These are phyloP conservation scores for Cenopis cana DNA, from an alignment of 2,888 invertebrate species.

Conservation along the genomic window DNA sequence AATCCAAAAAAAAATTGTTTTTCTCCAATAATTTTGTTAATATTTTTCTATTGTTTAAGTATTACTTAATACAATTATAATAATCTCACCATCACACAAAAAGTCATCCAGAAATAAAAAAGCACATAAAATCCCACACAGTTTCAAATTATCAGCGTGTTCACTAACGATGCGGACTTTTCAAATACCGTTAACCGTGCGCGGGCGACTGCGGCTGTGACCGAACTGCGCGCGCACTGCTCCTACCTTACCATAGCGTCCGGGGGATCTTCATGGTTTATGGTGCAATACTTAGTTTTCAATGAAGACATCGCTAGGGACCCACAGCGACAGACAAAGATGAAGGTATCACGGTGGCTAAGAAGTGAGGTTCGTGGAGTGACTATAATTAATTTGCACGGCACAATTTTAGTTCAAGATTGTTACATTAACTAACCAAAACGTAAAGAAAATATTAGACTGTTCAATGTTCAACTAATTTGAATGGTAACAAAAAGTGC, in stretches of 20 bases:
- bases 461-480: not conserved
- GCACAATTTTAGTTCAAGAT: not conserved
- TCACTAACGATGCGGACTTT: not conserved
- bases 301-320: not conserved
- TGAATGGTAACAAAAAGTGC: no score
- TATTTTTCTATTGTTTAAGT: not conserved
- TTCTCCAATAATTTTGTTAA: no score
- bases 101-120: slow-evolving; percentile 38
- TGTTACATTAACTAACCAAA: not conserved
- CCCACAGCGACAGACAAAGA: not conserved
- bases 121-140: slow-evolving; percentile 31
- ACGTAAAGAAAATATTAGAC: not conserved
- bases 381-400: slow-evolving; percentile 13
- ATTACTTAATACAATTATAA: not conserved
- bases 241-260: slow-evolving; percentile 9
- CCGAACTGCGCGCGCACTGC: slow-evolving; percentile 25
- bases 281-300: slow-evolving; percentile 25
- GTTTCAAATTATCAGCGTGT: slow-evolving; percentile 17
- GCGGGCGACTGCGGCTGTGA: slow-evolving; percentile 5
- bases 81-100: slow-evolving; percentile 26
- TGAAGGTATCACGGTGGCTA: not conserved
- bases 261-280: slow-evolving; percentile 28
- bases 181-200: slow-evolving; percentile 26
- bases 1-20: no score
- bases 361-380: not conserved